Evolutionary conservation across 2,113 vertebrate genomes (phyloP).

Genomic region (Rhegmatorhina hoffmannsi): DNA sequence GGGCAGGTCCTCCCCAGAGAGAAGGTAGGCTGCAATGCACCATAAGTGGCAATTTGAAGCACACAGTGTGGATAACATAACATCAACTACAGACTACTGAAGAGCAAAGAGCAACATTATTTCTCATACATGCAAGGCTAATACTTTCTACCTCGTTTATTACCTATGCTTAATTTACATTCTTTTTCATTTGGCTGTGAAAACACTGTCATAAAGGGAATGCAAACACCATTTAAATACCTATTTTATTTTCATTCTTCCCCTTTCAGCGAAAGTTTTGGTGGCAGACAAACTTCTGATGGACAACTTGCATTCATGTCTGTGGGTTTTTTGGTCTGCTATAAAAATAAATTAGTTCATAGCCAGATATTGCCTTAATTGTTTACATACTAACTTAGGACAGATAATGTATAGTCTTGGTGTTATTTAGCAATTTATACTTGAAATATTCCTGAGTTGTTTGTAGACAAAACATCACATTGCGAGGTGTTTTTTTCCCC

Average conservation of each 20-base stretch:
- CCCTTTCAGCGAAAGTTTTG: conserved; percentile 16
- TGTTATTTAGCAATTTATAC: conserved; percentile 57
- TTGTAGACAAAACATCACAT: conserved; percentile 49
- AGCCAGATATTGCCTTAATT: not conserved
- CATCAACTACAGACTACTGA: not conserved
- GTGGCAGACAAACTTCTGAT: conserved; percentile 7
- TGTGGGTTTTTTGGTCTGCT: not conserved
- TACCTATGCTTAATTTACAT: conserved; percentile 33
- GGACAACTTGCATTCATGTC: not conserved
- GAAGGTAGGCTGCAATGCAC: not conserved
- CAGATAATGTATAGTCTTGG: not conserved
- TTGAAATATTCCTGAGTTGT: conserved; percentile 45
- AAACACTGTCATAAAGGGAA: not conserved
- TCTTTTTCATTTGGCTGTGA: conserved; percentile 18
- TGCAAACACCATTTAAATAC: conserved; percentile 12
- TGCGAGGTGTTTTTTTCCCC: not conserved
- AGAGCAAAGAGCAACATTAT: not conserved
- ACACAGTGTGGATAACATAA: not conserved
- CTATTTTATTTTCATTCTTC: not conserved
- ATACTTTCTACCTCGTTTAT: not conserved
- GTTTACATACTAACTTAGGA: conserved; percentile 39
- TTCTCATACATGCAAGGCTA: conserved; percentile 39
- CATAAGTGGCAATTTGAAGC: not conserved
- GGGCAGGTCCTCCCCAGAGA: not conserved
- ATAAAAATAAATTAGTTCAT: not conserved